phyloP scores from a whole-genome alignment of 2,113 vertebrate genomes.

The zebrafish (Danio rerio) region GRCz12tu NC_133191.1:4720501-4721000 shows the following conservation, averaged over 20 bases:
- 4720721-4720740: constrained; percentile 42
- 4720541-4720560: too few species aligned
- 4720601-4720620: too few species aligned
- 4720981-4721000: too few species aligned
- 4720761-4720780: constrained; percentile 78
- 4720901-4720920: constrained; percentile 77
- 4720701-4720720: background rate
- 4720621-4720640: too few species aligned
- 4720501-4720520: too few species aligned
- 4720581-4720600: too few species aligned
- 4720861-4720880: constrained; percentile 76
- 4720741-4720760: constrained; percentile 73
- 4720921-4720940: constrained; percentile 71
- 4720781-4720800: constrained; percentile 80
- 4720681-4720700: too few species aligned
- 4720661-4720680: too few species aligned
- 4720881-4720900: constrained; percentile 76
- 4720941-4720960: background rate
- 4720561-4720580: too few species aligned
- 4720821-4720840: constrained; percentile 82
- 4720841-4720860: constrained; percentile 72
- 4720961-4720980: too few species aligned
- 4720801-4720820: constrained; percentile 81
- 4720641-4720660: too few species aligned
- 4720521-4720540: too few species aligned